Conservation (phyloP, 2,888 invertebrate genomes). For the Lottia scabra region DNA sequence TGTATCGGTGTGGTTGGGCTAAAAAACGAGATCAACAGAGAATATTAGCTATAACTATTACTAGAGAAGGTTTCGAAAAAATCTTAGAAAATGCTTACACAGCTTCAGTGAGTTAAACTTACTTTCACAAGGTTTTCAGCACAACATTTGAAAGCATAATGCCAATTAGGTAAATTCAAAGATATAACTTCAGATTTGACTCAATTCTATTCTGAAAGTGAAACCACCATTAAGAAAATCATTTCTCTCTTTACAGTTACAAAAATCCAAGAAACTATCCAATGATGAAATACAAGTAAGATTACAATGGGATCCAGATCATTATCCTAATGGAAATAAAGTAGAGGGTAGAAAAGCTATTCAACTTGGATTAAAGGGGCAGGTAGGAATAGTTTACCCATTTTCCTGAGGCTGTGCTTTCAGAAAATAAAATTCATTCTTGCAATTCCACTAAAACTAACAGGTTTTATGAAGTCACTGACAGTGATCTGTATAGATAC, state of each 20-base stretch:
- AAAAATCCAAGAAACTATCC: slow-evolving; percentile 35
- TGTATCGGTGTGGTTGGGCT: slow-evolving; percentile 65
- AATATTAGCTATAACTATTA: slow-evolving; percentile 54
- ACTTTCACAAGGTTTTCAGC: no score
- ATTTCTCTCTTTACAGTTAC: slow-evolving; percentile 31
- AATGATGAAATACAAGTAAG: slow-evolving; percentile 44
- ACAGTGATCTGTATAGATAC: no score
- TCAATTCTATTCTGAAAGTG: no score
- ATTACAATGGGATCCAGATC: slow-evolving; percentile 65
- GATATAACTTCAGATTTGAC: no score
- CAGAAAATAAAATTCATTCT: no score
- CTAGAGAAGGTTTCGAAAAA: slow-evolving; percentile 48
- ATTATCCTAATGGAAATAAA: slow-evolving; percentile 41
- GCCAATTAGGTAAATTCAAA: no score
- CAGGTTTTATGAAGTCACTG: no score
- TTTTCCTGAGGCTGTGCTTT: no score
- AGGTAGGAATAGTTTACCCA: slow-evolving; percentile 41
- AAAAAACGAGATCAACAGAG: slow-evolving; percentile 53
- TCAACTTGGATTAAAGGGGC: slow-evolving; percentile 53
- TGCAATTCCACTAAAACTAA: no score
- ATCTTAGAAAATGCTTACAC: slow-evolving; percentile 53
- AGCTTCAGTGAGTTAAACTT: slow-evolving; percentile 22
- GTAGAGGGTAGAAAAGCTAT: slow-evolving; percentile 43
- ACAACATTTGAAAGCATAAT: no score
- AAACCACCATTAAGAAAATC: no score